Evolutionary conservation across 1,140 invertebrate genomes (phyloP).

Genomic region (Caenorhabditis inopinata): DNA sequence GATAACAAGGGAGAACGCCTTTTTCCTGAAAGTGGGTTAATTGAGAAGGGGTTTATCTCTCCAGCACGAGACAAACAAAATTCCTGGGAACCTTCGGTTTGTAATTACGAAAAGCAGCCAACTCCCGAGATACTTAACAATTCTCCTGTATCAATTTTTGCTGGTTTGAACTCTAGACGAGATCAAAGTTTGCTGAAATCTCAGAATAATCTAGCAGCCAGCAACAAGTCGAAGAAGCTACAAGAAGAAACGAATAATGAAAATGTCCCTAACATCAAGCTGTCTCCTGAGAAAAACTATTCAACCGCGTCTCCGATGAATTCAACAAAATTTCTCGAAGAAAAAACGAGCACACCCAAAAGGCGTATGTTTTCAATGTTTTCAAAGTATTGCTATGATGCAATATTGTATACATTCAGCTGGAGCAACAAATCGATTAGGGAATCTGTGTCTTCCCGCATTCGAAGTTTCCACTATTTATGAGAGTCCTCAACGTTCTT

Average conservation of each 20-base stretch:
- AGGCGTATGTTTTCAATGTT: not conserved
- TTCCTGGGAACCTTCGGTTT: not conserved
- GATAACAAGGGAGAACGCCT: not conserved
- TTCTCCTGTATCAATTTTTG: not conserved
- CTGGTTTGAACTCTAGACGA: not conserved
- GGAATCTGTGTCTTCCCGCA: not conserved
- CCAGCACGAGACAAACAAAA: not conserved
- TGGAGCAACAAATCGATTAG: not conserved
- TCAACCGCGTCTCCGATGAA: not conserved
- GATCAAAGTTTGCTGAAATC: not conserved
- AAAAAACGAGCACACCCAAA: slow-evolving; percentile 1
- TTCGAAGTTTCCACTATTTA: not conserved
- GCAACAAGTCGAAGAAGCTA: not conserved
- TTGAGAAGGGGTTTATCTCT: not conserved
- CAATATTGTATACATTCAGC: not conserved
- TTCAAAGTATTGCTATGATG: no score
- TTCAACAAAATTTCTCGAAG: not conserved
- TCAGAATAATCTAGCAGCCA: not conserved
- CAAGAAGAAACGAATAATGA: not conserved
- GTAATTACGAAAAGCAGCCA: slow-evolving; percentile 2
- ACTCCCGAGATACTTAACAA: not conserved
- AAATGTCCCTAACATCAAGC: not conserved
- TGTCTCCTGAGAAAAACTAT: not conserved
- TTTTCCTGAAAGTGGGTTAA: not conserved
- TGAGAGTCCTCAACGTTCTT: not conserved